Evolutionary conservation across 2,888 invertebrate genomes (phyloP).

Genomic region (Halictus quadricinctus): DNA sequence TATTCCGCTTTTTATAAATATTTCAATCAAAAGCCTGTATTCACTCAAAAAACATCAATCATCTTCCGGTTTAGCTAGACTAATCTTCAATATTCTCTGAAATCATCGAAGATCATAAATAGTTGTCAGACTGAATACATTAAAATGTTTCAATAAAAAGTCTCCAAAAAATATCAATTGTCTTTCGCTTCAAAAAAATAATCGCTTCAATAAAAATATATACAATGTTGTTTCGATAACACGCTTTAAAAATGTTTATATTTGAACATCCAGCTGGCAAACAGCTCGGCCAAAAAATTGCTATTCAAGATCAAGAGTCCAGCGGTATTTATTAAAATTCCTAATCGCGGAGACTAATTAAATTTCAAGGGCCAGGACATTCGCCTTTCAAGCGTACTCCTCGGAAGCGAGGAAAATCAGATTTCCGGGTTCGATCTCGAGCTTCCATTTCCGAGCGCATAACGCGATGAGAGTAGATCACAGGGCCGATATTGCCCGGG

Average conservation of each 20-base stretch:
- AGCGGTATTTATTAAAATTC: not conserved
- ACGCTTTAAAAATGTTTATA: not conserved
- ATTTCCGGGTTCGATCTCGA: slow-evolving; percentile 15
- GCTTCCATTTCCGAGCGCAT: slow-evolving; percentile 3
- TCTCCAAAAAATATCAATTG: too few relatives aligned
- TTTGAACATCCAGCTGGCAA: not conserved
- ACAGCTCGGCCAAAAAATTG: not conserved
- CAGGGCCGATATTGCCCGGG: not conserved
- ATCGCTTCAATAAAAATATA: too few relatives aligned
- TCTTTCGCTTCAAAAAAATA: too few relatives aligned
- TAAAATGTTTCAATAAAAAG: too few relatives aligned
- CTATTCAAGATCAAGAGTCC: not conserved
- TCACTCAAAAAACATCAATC: too few relatives aligned
- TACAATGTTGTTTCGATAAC: not conserved
- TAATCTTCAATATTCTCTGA: not conserved
- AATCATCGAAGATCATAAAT: too few relatives aligned
- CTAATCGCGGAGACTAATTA: slow-evolving; percentile 1
- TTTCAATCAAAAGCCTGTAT: not conserved
- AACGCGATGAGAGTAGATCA: slow-evolving; percentile 23
- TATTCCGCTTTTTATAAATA: not conserved
- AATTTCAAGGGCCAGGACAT: not conserved
- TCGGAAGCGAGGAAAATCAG: not conserved
- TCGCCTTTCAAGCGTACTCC: slow-evolving; percentile 9
- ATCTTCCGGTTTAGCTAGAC: not conserved
- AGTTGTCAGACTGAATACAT: too few relatives aligned